Evolutionary conservation across 2,888 invertebrate genomes (phyloP), one percentile per base, ranked within the genome.

Genomic region (Spilosoma lubricipeda): DNA sequence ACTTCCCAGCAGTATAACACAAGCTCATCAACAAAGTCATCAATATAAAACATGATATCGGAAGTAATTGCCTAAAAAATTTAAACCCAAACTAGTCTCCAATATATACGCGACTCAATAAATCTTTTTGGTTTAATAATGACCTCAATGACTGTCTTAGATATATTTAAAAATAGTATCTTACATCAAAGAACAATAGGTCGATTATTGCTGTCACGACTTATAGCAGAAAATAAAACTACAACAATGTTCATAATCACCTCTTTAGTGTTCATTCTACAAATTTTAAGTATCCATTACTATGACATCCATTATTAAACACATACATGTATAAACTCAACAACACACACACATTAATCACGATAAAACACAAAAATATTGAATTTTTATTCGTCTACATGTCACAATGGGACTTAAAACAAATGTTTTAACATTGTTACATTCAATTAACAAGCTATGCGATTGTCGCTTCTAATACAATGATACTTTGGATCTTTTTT

Each of bases 401-500:
- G 71, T 70, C 59, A 59, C 48, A 73, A 69, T 64, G 73, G 33
- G 36, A 70, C 75, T 70, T 76, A 36, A 71, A 75, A 84, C 74
- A 76, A 30, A 56, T 76, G 73, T 82, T 65, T 72, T 45, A 11
- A 63, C 0, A 75, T 56, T 63, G 63, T 39, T 74, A 74, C 48
- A 74, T 42, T 67, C 81, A 42, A 76, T 78, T 73, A 79, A 82
- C 73, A 70, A 72, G 1, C 56, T 69, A 75, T 74, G 65, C 72
- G 64, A 23, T 11, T 77, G 64, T 73, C 27, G 59, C 45, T 79
- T 64, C n/a, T 42, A 74, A 67, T 72, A 75, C 64, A 80, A 78
- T 74, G 85, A 75, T 69, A 76, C 67, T 69, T 77, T 48, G 67
- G 45, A n/a, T 63, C 30, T 73, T 63, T 76, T 82, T 80, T 76